Conservation (phyloP, 2,797 vertebrate species). For the Megaceryle alcyon region DNA sequence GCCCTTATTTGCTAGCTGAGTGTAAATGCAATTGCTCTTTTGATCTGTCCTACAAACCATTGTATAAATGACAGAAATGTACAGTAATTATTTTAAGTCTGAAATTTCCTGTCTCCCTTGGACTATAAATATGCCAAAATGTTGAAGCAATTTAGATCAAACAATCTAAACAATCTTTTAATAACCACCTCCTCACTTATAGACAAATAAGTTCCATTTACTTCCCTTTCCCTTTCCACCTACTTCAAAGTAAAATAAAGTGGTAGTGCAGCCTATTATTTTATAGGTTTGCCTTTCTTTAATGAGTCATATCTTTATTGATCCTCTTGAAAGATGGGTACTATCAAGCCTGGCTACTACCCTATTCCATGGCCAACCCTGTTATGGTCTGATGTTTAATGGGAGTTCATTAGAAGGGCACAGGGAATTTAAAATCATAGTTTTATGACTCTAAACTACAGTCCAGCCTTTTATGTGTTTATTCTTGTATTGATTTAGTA, state of each 20-base stretch:
- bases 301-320: not conserved
- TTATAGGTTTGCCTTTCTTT: not conserved
- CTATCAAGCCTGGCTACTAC: not conserved
- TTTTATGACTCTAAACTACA: not conserved
- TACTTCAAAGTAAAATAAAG: slow-evolving; percentile 19
- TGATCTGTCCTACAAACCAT: not conserved
- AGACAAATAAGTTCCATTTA: not conserved
- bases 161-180: not conserved
- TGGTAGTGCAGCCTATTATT: not conserved
- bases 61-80: not conserved
- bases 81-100: not conserved
- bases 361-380: not conserved
- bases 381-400: not conserved
- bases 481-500: not conserved
- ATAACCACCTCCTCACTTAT: not conserved
- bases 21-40: not conserved
- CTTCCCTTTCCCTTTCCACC: not conserved
- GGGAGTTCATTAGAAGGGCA: not conserved
- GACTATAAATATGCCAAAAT: not conserved
- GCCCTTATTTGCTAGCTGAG: not conserved
- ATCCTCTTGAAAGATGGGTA: not conserved
- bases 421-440: not conserved
- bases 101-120: not conserved
- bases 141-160: slow-evolving; percentile 24
- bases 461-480: not conserved